These are phyloP conservation scores for Rotaria macrura DNA, from an alignment of 2,888 invertebrate genomes.

Conservation along the genomic window DNA sequence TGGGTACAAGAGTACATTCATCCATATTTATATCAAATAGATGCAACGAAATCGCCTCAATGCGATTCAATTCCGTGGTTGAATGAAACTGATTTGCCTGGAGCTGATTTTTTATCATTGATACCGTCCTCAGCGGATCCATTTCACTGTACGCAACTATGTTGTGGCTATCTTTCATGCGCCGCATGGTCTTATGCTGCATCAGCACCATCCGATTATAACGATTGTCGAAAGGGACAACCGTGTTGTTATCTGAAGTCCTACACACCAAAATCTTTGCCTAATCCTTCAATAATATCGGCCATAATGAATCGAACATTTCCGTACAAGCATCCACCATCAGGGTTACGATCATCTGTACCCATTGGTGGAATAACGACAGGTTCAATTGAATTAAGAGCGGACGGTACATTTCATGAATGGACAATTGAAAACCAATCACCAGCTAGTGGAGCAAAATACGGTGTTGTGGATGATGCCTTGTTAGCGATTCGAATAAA, in stretches of 20 bases:
- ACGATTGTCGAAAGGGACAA: background rate
- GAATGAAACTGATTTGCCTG: background rate
- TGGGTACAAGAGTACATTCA: background rate
- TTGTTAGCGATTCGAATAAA: background rate
- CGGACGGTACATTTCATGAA: slow-evolving; percentile 29
- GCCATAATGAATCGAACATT: background rate
- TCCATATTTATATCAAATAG: background rate
- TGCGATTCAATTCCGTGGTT: background rate
- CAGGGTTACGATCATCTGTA: background rate
- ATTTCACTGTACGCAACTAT: background rate
- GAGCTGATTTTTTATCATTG: background rate
- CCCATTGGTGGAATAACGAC: background rate
- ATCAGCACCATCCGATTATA: background rate
- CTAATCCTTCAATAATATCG: background rate
- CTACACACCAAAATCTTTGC: background rate
- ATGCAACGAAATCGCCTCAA: background rate
- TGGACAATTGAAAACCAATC: slow-evolving; percentile 23
- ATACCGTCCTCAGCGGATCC: background rate
- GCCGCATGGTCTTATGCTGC: background rate
- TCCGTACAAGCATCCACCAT: background rate
- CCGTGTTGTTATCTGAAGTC: background rate
- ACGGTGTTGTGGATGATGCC: background rate
- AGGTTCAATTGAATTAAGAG: slow-evolving; percentile 23
- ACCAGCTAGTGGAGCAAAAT: slow-evolving; percentile 18
- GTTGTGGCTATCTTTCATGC: background rate